These are phyloP conservation scores for Rapana venosa DNA, from an alignment of 2,888 invertebrate species.

Conservation along the genomic window DNA sequence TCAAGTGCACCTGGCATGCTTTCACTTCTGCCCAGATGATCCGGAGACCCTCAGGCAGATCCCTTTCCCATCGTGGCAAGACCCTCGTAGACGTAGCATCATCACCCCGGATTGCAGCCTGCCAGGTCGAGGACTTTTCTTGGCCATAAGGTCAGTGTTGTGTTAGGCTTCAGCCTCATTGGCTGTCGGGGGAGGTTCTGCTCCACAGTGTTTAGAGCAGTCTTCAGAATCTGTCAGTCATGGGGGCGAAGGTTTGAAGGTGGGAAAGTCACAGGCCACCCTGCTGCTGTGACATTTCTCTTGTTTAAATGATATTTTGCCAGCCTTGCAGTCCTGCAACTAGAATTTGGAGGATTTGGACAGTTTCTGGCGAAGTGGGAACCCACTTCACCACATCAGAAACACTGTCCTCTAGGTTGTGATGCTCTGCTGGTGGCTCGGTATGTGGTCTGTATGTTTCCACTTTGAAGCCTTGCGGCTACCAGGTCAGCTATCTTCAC, in stretches of 20 bases:
- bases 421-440: background rate
- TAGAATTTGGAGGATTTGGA: background rate
- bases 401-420: background rate
- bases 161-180: background rate
- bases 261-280: background rate
- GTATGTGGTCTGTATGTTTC: background rate
- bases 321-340: background rate
- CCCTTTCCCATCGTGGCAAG: background rate
- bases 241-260: background rate
- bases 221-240: background rate
- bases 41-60: background rate
- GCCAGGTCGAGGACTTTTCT: background rate
- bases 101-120: background rate
- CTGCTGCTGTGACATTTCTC: background rate
- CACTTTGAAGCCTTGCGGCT: background rate
- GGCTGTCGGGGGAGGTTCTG: background rate
- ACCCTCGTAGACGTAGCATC: background rate
- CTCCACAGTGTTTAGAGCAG: background rate
- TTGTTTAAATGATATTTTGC: background rate
- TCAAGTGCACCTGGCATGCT: background rate
- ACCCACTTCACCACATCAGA: background rate
- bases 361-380: background rate
- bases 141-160: background rate
- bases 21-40: background rate
- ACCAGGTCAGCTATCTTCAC: background rate